Evolutionary conservation across 2,797 vertebrate genomes (phyloP).

Genomic region (Macroramphosus scolopax): DNA sequence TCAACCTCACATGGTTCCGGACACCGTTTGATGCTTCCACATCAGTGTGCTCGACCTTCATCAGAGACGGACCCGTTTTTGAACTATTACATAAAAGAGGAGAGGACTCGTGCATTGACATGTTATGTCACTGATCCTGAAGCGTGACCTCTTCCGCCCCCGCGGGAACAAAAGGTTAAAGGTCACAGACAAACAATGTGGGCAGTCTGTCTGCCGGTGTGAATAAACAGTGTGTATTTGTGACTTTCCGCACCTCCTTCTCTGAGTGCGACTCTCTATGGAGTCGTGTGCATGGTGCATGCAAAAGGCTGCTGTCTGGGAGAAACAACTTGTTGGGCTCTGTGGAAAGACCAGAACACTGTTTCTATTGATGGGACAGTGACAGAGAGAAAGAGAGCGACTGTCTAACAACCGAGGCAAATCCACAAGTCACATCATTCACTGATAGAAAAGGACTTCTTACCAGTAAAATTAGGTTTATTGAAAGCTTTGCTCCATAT

Average conservation of each 20-base stretch:
- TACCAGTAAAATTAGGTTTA: too few relatives aligned
- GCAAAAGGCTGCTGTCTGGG: constrained; percentile 40
- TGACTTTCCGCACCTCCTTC: constrained; percentile 25
- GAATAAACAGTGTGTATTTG: constrained; percentile 34
- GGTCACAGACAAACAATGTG: constrained; percentile 55
- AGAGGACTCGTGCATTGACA: constrained; percentile 5
- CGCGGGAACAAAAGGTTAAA: constrained; percentile 59
- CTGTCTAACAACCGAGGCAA: too few relatives aligned
- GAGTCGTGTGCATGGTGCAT: constrained; percentile 18
- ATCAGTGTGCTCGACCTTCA: neutral
- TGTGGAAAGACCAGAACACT: constrained; percentile 43
- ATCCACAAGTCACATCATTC: too few relatives aligned
- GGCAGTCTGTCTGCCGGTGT: constrained; percentile 45
- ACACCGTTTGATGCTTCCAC: too few relatives aligned
- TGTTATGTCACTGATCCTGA: constrained; percentile 34
- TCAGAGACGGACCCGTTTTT: constrained; percentile 5
- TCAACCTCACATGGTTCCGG: too few relatives aligned
- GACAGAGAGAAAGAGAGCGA: constrained; percentile 26
- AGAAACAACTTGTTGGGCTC: constrained; percentile 40
- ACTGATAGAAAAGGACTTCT: too few relatives aligned
- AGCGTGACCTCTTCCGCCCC: constrained; percentile 44
- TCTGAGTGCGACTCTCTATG: constrained; percentile 41
- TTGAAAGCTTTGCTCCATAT: too few relatives aligned
- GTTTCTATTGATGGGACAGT: constrained; percentile 52
- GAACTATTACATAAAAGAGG: constrained; percentile 4